phyloP scores from a whole-genome alignment of 2,888 invertebrate genomes.

The Drosophila cognata region DNA sequence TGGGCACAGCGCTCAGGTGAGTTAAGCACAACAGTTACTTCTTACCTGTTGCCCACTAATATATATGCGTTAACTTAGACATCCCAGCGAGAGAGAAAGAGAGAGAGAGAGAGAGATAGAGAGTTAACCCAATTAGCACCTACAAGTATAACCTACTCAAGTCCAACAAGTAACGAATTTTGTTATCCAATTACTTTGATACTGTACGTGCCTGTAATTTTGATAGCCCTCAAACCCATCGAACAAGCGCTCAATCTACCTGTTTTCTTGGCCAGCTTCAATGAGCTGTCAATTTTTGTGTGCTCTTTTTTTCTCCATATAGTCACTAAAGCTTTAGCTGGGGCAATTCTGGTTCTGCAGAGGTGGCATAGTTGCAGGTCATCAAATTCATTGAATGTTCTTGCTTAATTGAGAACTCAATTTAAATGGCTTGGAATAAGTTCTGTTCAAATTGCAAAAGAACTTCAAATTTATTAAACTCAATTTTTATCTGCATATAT shows the following conservation, averaged over 20 bases:
- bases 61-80: slow-evolving; percentile 33
- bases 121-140: slow-evolving; percentile 25
- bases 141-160: slow-evolving; percentile 19
- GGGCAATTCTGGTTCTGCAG: background rate
- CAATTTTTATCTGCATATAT: background rate
- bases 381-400: background rate
- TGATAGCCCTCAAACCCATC: slow-evolving; percentile 53
- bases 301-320: background rate
- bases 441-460: background rate
- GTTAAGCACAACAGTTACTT: slow-evolving; percentile 27
- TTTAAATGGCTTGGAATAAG: background rate
- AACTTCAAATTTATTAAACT: fast-evolving
- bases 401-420: background rate
- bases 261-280: background rate
- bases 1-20: slow-evolving; percentile 83
- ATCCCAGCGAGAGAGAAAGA: slow-evolving; percentile 25
- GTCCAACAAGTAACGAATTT: slow-evolving; percentile 65
- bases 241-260: background rate
- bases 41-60: slow-evolving; percentile 29
- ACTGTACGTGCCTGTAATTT: slow-evolving; percentile 83
- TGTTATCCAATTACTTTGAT: slow-evolving; percentile 82
- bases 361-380: background rate
- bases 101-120: slow-evolving; percentile 6
- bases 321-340: background rate
- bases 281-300: slow-evolving; percentile 2